Base-by-base conservation (phyloP, 2,113 vertebrate species). In the Hylia prasina region DNA sequence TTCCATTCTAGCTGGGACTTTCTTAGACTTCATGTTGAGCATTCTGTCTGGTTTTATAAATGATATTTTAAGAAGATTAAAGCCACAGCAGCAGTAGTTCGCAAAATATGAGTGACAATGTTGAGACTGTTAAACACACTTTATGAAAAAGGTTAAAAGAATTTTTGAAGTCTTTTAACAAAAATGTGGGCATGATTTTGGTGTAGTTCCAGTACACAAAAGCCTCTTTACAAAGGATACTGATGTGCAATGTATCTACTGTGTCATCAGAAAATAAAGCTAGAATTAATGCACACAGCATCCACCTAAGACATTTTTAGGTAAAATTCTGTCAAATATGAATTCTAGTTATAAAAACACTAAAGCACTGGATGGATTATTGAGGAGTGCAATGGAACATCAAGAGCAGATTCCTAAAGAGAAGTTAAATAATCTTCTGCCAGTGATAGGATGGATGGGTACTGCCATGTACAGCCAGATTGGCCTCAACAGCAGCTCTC, bases 401-500 rank as follows among this genome's bases (percentile, higher is more conserved):
- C 31, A 65, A 35, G 7, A 81, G 40, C 21, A 77, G 11, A 60
- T 71, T 89, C 66, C 40, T 25, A 33, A 71, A 45, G 56, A 27
- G 27, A 58, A 65, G 45, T 50, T 66, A 61, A 33, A 50, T 14
- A 50, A 54, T 14, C 6, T 50, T 90, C 45, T 64, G 27, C 20
- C 10, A 17, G 25, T 39, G 48, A 42, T 20, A 37, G 4, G 19
- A 35, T 31, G 19, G 40, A 22, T 71, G 31, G 13, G 8, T 37
- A 8, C 18, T 87, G 13, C 30, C 17, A 15, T 8, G 30, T 37
- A 44, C 50, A 63, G 27, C 39, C 61, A 58, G 16, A 17, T 24
- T 24, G n/a, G 16, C 15, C 66, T 35, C 0, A 0, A 50, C 5
- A 39, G 28, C 47, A 72, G 7, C 2, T 5, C n/a, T 57, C 21